These are phyloP conservation scores for Trypoxylus dichotomus DNA, from an alignment of 1,140 invertebrate genomes.

Conservation along the genomic window DNA sequence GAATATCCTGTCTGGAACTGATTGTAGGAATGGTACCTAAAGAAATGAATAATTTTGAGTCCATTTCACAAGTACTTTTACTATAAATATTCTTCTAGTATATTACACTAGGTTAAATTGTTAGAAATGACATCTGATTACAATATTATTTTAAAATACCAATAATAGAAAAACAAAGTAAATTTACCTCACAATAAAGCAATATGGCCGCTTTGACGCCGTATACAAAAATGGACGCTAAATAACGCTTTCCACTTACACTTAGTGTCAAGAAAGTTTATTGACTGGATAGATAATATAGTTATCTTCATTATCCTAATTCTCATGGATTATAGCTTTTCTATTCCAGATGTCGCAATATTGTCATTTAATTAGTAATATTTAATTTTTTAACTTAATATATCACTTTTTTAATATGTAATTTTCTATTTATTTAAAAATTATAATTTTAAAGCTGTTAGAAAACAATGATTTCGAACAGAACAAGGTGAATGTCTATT, in stretches of 20 bases:
- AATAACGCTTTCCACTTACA: not conserved
- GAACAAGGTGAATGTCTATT: too few species aligned
- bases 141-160: not conserved
- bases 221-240: not conserved
- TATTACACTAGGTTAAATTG: not conserved
- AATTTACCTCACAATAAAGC: not conserved
- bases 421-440: too few species aligned
- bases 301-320: not conserved
- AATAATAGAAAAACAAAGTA: not conserved
- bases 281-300: not conserved
- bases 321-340: not conserved
- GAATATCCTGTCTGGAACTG: not conserved
- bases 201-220: not conserved
- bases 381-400: too few species aligned
- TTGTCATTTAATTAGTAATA: too few species aligned
- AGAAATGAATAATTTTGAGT: not conserved
- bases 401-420: too few species aligned
- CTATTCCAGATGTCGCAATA: not conserved
- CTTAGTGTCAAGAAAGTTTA: not conserved
- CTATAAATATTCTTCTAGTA: not conserved
- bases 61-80: not conserved
- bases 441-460: too few species aligned
- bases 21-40: not conserved
- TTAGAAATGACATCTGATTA: not conserved
- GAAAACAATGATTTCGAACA: too few species aligned